Conservation (phyloP, 2,888 invertebrate species). For the Caradrina kadenii region DNA sequence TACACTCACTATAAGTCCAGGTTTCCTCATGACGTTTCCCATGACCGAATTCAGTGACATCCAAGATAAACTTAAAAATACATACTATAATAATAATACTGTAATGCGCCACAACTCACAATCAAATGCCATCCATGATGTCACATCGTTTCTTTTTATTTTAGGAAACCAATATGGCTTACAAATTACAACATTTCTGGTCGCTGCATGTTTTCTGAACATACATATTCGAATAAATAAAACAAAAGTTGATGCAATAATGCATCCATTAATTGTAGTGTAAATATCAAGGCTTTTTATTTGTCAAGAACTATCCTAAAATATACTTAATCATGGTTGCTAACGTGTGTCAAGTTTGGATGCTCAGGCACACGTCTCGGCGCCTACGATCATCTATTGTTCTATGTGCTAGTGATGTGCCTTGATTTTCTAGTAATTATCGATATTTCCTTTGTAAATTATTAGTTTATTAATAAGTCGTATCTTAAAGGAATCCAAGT, state of each 20-base stretch:
- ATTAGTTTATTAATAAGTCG: background rate
- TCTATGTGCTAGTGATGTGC: slow-evolving; percentile 75
- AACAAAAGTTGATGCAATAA: slow-evolving; percentile 18
- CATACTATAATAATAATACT: background rate
- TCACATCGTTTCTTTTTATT: slow-evolving; percentile 15
- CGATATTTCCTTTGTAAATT: slow-evolving; percentile 44
- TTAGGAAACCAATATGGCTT: background rate
- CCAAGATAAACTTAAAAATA: too few species aligned
- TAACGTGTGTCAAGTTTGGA: slow-evolving; percentile 77
- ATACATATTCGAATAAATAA: slow-evolving; percentile 17
- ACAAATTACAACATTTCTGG: slow-evolving; percentile 33
- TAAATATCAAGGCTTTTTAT: slow-evolving; percentile 56
- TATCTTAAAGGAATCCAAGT: too few species aligned
- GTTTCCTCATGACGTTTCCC: too few species aligned
- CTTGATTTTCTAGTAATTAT: slow-evolving; percentile 34
- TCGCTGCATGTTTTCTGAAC: slow-evolving; percentile 5
- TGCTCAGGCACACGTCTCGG: slow-evolving; percentile 80
- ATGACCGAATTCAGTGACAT: too few species aligned
- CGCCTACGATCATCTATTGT: slow-evolving; percentile 85
- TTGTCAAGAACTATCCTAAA: slow-evolving; percentile 51
- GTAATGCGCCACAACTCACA: background rate
- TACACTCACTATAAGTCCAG: too few species aligned
- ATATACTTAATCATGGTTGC: slow-evolving; percentile 67
- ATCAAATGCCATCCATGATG: slow-evolving; percentile 10
- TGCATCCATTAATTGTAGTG: slow-evolving; percentile 25